A percentile compares a stretch with the other conserved stretches of the same genome.
Conservation (phyloP, 2,888 invertebrate species). For the Cremastinae sp. region DNA sequence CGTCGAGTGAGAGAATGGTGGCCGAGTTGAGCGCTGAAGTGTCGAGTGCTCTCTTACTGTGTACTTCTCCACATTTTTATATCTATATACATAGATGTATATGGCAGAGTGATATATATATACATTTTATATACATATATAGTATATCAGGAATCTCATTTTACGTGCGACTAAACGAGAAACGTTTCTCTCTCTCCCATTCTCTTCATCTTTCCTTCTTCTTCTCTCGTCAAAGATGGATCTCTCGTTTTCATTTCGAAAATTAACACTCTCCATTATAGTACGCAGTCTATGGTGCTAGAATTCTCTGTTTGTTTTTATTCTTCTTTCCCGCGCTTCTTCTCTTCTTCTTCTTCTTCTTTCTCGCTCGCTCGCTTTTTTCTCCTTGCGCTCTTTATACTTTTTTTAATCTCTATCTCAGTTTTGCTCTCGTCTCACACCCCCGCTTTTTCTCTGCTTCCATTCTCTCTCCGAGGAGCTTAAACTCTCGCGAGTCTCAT, state of each 20-base stretch:
- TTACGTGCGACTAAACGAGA: slow-evolving; percentile 56
- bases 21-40: slow-evolving; percentile 72
- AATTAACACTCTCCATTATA: slow-evolving; percentile 79
- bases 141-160: slow-evolving; percentile 25
- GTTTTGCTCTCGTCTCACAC: too few species aligned
- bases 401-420: slow-evolving; percentile 13
- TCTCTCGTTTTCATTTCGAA: slow-evolving; percentile 79
- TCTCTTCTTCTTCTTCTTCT: too few species aligned
- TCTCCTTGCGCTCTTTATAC: too few species aligned
- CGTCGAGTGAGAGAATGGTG: slow-evolving; percentile 75
- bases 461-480: slow-evolving; percentile 7
- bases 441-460: slow-evolving; percentile 24
- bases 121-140: slow-evolving; percentile 18
- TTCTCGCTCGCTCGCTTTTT: slow-evolving; percentile 35
- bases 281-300: slow-evolving; percentile 41
- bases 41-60: slow-evolving; percentile 75
- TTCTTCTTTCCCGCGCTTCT: slow-evolving; percentile 22
- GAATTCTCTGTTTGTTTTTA: slow-evolving; percentile 44
- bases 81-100: not conserved
- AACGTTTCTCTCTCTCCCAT: slow-evolving; percentile 14
- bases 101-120: not conserved
- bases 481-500: slow-evolving; percentile 54
- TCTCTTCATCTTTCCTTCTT: not conserved
- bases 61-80: slow-evolving; percentile 3
- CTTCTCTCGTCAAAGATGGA: slow-evolving; percentile 74